Percentiles rank a stretch among this genome's conserved stretches.
Evolutionary conservation across 2,113 vertebrate species (phyloP).

Genomic region (Pelusios castaneus): DNA sequence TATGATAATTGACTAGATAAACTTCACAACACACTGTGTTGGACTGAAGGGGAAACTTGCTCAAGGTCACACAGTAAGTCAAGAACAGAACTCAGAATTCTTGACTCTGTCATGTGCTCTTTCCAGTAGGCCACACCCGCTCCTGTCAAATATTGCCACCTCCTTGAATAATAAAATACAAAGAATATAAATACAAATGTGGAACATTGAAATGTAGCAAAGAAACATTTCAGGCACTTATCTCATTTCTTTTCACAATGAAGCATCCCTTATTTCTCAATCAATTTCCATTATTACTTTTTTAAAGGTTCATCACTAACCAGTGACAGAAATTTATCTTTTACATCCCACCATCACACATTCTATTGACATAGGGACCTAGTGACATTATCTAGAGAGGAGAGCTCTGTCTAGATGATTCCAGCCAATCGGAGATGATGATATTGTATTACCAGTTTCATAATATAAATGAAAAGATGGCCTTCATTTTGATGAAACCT

Average conservation of each 20-base stretch:
- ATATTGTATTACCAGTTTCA: conserved; percentile 80
- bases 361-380: conserved; percentile 64
- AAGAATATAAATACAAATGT: neutral
- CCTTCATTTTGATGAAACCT: conserved; percentile 82
- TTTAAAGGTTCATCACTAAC: conserved; percentile 56
- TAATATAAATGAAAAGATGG: conserved; percentile 84
- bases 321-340: conserved; percentile 68
- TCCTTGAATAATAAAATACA: conserved; percentile 33
- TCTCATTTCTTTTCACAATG: conserved; percentile 24
- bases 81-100: neutral
- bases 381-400: conserved; percentile 68
- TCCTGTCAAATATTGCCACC: neutral
- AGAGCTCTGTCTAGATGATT: conserved; percentile 63
- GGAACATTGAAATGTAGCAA: conserved; percentile 1
- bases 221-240: conserved; percentile 32
- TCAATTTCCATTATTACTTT: conserved; percentile 68
- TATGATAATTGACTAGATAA: neutral
- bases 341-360: conserved; percentile 33
- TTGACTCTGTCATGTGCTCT: neutral
- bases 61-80: neutral
- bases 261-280: conserved; percentile 56
- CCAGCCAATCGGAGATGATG: conserved; percentile 77
- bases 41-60: neutral
- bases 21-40: neutral
- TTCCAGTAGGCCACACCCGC: neutral